Conservation (phyloP, 2,113 vertebrate genomes). For the Mugil cephalus region DNA sequence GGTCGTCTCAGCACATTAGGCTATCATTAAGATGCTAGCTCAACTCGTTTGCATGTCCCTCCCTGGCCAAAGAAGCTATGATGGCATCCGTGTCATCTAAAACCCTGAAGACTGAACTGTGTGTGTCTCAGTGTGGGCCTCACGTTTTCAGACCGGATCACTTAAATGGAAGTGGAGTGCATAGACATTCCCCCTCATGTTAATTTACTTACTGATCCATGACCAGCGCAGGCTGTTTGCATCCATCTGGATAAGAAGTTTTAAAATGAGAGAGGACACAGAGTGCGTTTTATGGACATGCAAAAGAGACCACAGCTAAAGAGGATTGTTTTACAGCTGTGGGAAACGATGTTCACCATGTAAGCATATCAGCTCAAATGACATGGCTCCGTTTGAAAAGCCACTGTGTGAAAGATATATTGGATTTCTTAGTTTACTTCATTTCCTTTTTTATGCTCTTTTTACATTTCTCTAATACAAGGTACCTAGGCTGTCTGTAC, state of each 20-base stretch:
- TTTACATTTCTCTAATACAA: no score
- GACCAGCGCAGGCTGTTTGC: conserved; percentile 19
- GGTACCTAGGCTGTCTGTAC: no score
- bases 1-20: neutral
- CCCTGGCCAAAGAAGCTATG: neutral
- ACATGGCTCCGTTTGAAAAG: neutral
- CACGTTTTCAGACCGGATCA: neutral
- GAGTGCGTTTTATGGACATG: conserved; percentile 60
- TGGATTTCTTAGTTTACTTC: no score
- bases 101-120: neutral
- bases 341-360: neutral
- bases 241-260: conserved; percentile 10
- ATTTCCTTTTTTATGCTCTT: no score
- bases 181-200: neutral
- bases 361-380: conserved; percentile 10
- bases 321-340: conserved; percentile 11
- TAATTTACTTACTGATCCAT: neutral
- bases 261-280: neutral
- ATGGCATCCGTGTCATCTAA: neutral
- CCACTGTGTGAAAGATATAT: no score
- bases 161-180: conserved; percentile 1
- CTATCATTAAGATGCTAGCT: conserved; percentile 15
- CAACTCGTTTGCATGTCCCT: conserved; percentile 36
- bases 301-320: conserved; percentile 46
- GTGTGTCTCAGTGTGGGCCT: neutral